These are phyloP conservation scores for Pelodiscus sinensis DNA, from an alignment of 2,113 vertebrate species.

Conservation along the genomic window DNA sequence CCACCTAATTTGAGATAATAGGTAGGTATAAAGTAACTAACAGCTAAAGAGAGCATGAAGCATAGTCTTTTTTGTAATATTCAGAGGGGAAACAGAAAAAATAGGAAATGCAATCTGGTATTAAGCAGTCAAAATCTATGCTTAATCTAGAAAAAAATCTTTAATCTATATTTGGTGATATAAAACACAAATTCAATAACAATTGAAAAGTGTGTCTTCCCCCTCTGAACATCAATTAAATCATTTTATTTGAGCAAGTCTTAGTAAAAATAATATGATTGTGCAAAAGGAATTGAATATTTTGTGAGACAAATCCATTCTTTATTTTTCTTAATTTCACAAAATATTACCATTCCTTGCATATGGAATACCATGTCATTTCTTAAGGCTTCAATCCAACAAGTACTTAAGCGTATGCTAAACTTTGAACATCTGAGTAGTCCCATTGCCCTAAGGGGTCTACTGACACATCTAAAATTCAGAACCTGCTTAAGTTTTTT, in stretches of 20 bases:
- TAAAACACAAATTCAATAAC: neutral
- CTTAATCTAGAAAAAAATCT: neutral
- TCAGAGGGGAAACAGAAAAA: neutral
- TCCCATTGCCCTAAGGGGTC: fast-evolving
- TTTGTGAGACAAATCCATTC: neutral
- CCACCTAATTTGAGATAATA: conserved; percentile 3
- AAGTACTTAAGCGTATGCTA: neutral
- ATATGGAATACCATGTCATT: neutral
- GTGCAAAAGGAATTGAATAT: neutral
- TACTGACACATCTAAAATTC: neutral
- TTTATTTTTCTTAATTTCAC: neutral
- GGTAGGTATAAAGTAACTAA: neutral
- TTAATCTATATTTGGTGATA: neutral
- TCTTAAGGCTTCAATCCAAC: neutral
- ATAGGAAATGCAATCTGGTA: neutral
- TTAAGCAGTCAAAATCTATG: neutral
- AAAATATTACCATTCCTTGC: conserved; percentile 10
- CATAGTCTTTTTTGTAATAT: neutral
- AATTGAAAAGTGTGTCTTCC: neutral
- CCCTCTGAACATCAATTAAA: neutral
- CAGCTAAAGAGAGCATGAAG: neutral
- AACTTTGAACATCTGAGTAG: neutral
- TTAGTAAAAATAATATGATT: neutral
- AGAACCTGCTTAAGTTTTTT: neutral
- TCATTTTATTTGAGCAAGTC: neutral